Evolutionary conservation across 2,888 invertebrate species (phyloP), one percentile per base, ranked within the genome.

Genomic region (Eristalis tenax): DNA sequence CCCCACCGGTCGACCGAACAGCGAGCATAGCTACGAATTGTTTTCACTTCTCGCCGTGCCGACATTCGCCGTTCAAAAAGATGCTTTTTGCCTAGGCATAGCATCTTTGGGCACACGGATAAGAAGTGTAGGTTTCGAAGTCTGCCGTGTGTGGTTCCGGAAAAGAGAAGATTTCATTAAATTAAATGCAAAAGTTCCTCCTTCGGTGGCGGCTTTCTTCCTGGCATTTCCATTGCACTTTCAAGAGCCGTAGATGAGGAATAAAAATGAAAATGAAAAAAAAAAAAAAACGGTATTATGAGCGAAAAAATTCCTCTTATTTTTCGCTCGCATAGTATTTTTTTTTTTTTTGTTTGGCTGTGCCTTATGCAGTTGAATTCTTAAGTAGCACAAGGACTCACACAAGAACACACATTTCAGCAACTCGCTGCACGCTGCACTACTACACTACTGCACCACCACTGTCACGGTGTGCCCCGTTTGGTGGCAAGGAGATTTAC

Each of bases 311-410:
- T 28, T 76, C 76, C 70, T 65, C 43, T 35, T 56, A 59, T 79
- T 78, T 82, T 66, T 84, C 78, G 59, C 70, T 78, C 70, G 69
- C 64, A 74, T 32, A 43, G 73, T 74, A 40, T 50, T 74, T 59
- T 78, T 74, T 82, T 50, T 74, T 64, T 78, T 74, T 86, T 82
- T 82, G 82, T 86, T 78, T 74, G 38, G 65, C 40, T 65, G 77
- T 73, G 82, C 79, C 79, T 83, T 79, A 83, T 87, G 87, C 87
- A 87, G 87, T 79, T 79, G 87, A 83, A 83, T 87, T 83, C 68
- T 82, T 83, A 78, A 86, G 78, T 86, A 86, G 82, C 73, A 83
- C 83, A 86, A 86, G 86, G 86, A 86, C 83, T 65, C 35, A 40
- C 40, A 22, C 43, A 26, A 8, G 66, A 22, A 50, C 35, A 10